Conservation (phyloP, 2,113 vertebrate genomes). For the Lepus timidus region DNA sequence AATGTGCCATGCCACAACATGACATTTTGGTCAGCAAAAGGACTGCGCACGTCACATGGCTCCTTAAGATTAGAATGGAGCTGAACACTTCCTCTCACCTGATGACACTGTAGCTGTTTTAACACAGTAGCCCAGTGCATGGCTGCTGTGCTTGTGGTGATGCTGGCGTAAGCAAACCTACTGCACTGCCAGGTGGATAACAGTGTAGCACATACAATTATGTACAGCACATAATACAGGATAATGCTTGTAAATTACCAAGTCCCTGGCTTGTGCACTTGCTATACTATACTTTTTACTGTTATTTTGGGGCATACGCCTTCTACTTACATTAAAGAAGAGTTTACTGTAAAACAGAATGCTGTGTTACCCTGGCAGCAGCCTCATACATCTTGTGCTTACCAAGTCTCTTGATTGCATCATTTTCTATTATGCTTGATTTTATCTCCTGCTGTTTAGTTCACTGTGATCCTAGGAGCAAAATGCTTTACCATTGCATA, state of each 20-base stretch:
- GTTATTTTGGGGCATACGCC: neutral
- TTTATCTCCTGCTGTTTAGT: neutral
- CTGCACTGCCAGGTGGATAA: neutral
- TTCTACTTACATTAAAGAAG: neutral
- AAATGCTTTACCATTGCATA: neutral
- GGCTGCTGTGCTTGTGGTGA: neutral
- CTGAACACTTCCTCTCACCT: neutral
- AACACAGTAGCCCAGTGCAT: neutral
- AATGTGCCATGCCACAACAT: neutral
- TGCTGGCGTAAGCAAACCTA: neutral
- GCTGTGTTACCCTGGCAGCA: too few species aligned
- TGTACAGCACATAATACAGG: neutral
- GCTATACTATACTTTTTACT: neutral
- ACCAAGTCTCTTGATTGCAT: too few species aligned
- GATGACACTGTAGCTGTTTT: neutral
- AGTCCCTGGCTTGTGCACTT: neutral
- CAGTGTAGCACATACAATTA: neutral
- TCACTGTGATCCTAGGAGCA: neutral
- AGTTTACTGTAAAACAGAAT: neutral
- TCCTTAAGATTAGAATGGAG: neutral
- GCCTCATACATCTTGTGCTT: neutral
- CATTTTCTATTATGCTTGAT: neutral
- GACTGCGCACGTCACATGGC: neutral
- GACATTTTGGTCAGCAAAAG: neutral
- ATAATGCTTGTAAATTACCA: neutral